These are phyloP conservation scores for Stichopus horrens DNA, from an alignment of 53 echinoderm and acorn worm species.

Conservation along the genomic window DNA sequence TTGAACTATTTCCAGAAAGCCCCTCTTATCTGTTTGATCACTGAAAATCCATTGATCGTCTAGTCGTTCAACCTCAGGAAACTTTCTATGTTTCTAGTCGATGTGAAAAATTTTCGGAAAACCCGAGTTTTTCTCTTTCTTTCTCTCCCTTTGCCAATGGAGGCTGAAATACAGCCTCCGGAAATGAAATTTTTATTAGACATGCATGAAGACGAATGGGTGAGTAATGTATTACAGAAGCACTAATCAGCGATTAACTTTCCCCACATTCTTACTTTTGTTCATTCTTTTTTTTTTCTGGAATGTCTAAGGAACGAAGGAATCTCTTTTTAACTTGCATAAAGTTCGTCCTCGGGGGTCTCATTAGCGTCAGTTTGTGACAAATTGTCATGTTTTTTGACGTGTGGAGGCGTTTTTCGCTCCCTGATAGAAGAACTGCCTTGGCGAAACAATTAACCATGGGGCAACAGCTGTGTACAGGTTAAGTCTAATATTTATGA, in stretches of 20 bases:
- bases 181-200: neutral
- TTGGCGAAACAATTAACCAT: neutral
- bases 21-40: too few relatives aligned
- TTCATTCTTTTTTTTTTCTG: neutral
- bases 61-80: too few relatives aligned
- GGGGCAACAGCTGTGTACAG: slow-evolving; percentile 8
- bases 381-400: slow-evolving; percentile 16
- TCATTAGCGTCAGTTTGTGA: slow-evolving; percentile 40
- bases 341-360: neutral
- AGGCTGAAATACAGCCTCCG: neutral
- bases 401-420: neutral
- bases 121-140: too few relatives aligned
- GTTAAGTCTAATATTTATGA: too few relatives aligned
- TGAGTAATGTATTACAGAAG: neutral
- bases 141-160: too few relatives aligned
- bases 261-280: too few relatives aligned
- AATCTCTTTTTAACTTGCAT: slow-evolving; percentile 3
- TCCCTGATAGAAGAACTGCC: neutral
- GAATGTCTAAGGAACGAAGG: neutral
- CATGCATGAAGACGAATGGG: neutral
- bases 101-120: too few relatives aligned
- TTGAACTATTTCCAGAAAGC: too few relatives aligned
- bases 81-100: too few relatives aligned
- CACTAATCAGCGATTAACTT: neutral
- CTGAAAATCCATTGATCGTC: too few relatives aligned